Conservation (phyloP, 2,797 vertebrate genomes). For the Premnoplex brunnescens region DNA sequence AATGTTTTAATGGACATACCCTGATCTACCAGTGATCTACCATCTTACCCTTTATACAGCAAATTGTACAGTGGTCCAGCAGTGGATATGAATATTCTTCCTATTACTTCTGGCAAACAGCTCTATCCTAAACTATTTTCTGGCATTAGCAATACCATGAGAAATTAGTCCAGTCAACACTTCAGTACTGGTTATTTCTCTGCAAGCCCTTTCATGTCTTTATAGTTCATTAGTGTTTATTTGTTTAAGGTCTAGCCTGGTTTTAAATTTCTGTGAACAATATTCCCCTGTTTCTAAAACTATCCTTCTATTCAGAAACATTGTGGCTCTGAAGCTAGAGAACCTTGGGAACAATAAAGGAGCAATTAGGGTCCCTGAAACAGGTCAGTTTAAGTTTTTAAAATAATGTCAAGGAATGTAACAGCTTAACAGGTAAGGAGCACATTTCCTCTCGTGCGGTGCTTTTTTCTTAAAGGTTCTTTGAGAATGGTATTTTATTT, state of each 20-base stretch:
- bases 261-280: not conserved
- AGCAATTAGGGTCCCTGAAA: not conserved
- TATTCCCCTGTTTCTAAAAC: not conserved
- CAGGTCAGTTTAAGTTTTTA: not conserved
- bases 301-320: not conserved
- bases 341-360: not conserved
- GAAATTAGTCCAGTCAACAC: not conserved
- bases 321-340: not conserved
- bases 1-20: not conserved
- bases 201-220: not conserved
- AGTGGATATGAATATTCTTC: not conserved
- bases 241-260: not conserved
- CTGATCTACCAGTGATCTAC: not conserved
- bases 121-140: not conserved
- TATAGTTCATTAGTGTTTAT: not conserved
- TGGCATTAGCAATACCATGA: not conserved
- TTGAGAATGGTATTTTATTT: not conserved
- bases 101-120: not conserved
- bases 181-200: not conserved
- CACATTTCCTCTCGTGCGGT: not conserved
- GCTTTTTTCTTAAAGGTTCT: not conserved
- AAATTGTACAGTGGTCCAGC: not conserved
- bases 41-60: not conserved
- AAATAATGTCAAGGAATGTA: not conserved
- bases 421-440: not conserved